Percentiles rank a stretch among this genome's conserved stretches.
phyloP scores from a whole-genome alignment of 2,113 vertebrate species.

The Empidonax traillii region DNA sequence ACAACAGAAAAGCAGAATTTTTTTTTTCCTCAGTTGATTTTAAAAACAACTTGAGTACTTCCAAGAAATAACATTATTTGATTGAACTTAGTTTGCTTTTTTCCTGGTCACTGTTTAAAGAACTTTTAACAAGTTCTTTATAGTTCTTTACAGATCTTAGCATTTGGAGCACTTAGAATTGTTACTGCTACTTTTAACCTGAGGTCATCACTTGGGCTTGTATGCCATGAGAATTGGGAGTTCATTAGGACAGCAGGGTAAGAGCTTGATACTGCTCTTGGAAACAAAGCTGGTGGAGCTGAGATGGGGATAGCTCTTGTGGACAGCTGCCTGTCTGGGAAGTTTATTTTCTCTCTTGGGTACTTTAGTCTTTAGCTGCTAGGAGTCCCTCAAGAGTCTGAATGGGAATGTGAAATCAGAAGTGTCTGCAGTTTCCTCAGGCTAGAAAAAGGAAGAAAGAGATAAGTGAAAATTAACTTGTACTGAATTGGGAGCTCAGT shows the following conservation, averaged over 20 bases:
- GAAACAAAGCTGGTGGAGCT: neutral
- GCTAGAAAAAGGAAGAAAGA: neutral
- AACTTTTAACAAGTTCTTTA: neutral
- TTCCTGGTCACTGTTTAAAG: neutral
- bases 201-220: neutral
- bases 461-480: neutral
- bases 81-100: neutral
- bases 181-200: neutral
- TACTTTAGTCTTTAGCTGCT: neutral
- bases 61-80: neutral
- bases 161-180: neutral
- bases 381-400: neutral
- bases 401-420: neutral
- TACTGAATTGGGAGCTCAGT: neutral
- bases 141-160: neutral
- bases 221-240: neutral
- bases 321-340: neutral
- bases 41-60: neutral
- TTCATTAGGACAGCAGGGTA: neutral
- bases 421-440: neutral
- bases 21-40: neutral
- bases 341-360: neutral
- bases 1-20: neutral
- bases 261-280: neutral
- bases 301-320: neutral